Base-by-base conservation (phyloP, 2,113 vertebrate species). In the Vidua chalybeata region DNA sequence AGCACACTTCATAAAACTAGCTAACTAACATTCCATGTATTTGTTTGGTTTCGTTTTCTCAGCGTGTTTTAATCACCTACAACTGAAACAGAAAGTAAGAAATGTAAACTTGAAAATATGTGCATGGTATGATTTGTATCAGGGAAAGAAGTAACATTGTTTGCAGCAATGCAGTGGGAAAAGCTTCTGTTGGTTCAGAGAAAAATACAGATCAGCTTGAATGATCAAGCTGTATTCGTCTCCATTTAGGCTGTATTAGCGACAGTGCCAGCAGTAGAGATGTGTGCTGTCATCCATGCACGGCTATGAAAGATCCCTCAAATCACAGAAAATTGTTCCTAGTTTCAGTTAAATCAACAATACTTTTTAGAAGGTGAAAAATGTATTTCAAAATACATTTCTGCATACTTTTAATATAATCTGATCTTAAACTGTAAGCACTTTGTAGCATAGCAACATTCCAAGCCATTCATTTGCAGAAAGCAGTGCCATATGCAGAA, bases 271-370 rank as follows among this genome's bases (percentile, higher is more conserved):
- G 71, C 80, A 66, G 94, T 62, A 69, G 93, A 89, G 89, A 81
- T 68, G 77, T 37, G 45, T 46, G 91, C 72, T 96, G 84, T 86
- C 21, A 1, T 91, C 90, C 93, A 86, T 92, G 92, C 86, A 72
- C 31, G 4, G 89, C 78, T 62, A 58, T 90, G 95, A 96, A 95
- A 96, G 94, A 95, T 95, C 82, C 92, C 89, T 91, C 87, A 89
- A 88, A 94, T 94, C 80, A 43, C 19, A 18, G 82, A 95, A 96
- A 89, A 95, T 93, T 92, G 87, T 89, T 93, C 48, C 86, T 87
- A 87, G 74, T 91, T 91, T 95, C 90, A 92, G 77, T 71, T 90
- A 92, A 90, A 91, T 87, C 84, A 89, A 74, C 77, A 55, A 43
- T 67, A 45, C 23, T 83, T 96, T 91, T 81, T 91, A 80, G 35